A percentile compares a stretch with the other conserved stretches of the same genome.
Evolutionary conservation across 1,140 invertebrate species (phyloP).

Genomic region (Micrasema minimum): DNA sequence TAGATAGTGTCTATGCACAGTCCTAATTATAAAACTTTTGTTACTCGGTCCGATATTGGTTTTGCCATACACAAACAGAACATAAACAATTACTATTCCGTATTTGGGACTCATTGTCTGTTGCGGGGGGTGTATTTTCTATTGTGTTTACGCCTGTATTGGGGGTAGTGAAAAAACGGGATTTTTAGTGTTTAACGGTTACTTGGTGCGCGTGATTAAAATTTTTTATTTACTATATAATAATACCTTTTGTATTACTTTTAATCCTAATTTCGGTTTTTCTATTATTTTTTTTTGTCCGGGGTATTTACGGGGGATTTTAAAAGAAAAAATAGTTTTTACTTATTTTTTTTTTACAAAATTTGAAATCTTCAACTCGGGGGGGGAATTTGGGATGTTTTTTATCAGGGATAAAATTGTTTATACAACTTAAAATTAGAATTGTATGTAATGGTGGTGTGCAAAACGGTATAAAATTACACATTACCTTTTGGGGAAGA

Average conservation of each 20-base stretch:
- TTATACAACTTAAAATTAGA: too few species aligned
- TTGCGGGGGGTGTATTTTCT: slow-evolving; percentile 48
- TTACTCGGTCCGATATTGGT: slow-evolving; percentile 67
- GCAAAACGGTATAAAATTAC: slow-evolving; percentile 50
- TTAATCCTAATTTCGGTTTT: slow-evolving; percentile 54
- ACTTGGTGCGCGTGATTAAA: slow-evolving; percentile 53
- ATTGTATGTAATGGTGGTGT: slow-evolving; percentile 55
- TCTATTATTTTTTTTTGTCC: slow-evolving; percentile 53
- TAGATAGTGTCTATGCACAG: slow-evolving; percentile 71
- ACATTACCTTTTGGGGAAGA: slow-evolving; percentile 47
- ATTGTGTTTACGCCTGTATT: slow-evolving; percentile 53
- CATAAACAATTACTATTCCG: slow-evolving; percentile 32
- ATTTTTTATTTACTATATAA: slow-evolving; percentile 70
- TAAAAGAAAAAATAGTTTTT: too few species aligned
- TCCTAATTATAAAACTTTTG: slow-evolving; percentile 67
- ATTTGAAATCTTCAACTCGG: slow-evolving; percentile 54
- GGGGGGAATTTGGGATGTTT: slow-evolving; percentile 53
- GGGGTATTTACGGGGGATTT: too few species aligned
- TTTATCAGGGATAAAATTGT: slow-evolving; percentile 54
- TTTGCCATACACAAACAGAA: slow-evolving; percentile 37
- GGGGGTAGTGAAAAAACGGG: slow-evolving; percentile 52
- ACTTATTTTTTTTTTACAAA: slow-evolving; percentile 54
- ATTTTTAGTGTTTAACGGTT: slow-evolving; percentile 47
- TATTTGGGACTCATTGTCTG: slow-evolving; percentile 50
- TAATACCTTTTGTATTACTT: slow-evolving; percentile 56